Conservation (phyloP, 2,888 invertebrate genomes). For the Tetropium fuscum region DNA sequence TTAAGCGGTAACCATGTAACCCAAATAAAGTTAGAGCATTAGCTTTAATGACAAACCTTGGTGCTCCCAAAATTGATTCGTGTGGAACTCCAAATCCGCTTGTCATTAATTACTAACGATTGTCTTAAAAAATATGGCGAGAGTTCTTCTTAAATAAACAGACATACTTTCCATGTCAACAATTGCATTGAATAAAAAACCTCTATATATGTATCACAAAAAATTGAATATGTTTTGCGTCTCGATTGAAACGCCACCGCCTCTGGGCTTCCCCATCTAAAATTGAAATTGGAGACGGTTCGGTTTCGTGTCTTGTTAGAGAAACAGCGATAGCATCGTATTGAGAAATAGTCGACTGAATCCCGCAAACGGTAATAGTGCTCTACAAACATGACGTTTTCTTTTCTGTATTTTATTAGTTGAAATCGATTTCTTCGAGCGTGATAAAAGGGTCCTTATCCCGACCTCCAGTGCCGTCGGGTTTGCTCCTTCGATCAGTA, state of each 20-base stretch:
- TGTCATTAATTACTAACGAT: no score
- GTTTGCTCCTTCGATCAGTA: conserved; percentile 13
- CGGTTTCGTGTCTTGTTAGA: conserved; percentile 26
- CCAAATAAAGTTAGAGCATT: no score
- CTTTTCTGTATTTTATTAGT: conserved; percentile 53
- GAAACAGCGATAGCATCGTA: conserved; percentile 38
- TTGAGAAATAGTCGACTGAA: conserved; percentile 37
- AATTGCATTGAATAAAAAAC: no score
- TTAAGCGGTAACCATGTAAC: no score
- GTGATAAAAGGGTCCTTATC: conserved; percentile 46
- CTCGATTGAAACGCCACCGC: conserved; percentile 1
- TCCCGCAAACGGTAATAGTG: conserved; percentile 43
- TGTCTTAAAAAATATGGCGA: no score
- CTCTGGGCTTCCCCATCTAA: conserved; percentile 7
- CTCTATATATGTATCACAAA: no score
- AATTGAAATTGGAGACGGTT: conserved; percentile 26
- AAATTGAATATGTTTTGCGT: neutral
- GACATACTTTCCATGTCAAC: no score
- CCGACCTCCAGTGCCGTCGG: conserved; percentile 40
- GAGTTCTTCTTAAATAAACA: no score
- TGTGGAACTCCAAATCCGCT: no score
- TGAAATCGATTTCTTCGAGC: conserved; percentile 52
- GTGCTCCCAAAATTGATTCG: no score
- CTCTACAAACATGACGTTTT: conserved; percentile 51
- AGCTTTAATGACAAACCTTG: no score